A percentile compares a stretch with the other conserved stretches of the same genome.
phyloP scores from a whole-genome alignment of 2,113 vertebrate genomes.

The Halcyon senegalensis region DNA sequence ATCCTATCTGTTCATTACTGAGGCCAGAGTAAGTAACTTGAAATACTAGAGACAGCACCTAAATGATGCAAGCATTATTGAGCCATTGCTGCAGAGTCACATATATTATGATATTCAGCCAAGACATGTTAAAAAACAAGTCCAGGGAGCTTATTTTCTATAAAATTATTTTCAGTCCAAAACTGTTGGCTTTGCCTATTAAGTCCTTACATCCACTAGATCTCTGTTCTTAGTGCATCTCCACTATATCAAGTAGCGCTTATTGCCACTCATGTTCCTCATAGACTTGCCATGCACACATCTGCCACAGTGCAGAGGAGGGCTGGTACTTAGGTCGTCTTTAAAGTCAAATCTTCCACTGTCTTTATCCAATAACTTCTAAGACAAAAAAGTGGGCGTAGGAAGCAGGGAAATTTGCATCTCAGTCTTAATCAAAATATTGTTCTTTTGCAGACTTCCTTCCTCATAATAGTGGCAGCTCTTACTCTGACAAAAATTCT shows the following conservation, averaged over 20 bases:
- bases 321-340: not conserved
- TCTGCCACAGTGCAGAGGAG: not conserved
- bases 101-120: not conserved
- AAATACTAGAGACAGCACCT: not conserved
- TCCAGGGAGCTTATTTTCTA: not conserved
- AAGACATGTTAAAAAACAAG: not conserved
- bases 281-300: fast-evolving
- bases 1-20: not conserved
- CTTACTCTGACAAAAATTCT: not conserved
- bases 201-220: not conserved
- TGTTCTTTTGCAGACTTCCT: not conserved
- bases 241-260: not conserved
- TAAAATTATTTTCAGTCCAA: not conserved
- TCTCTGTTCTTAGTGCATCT: not conserved
- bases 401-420: not conserved
- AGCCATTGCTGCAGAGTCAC: not conserved
- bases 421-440: not conserved
- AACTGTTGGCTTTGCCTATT: not conserved
- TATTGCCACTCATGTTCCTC: not conserved
- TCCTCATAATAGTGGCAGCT: not conserved
- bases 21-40: not conserved
- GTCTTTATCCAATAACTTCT: not conserved
- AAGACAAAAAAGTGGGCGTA: not conserved
- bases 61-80: not conserved
- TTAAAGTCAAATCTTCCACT: not conserved